Base-by-base conservation (phyloP, 2,888 invertebrate species). In the Cremastinae sp. region DNA sequence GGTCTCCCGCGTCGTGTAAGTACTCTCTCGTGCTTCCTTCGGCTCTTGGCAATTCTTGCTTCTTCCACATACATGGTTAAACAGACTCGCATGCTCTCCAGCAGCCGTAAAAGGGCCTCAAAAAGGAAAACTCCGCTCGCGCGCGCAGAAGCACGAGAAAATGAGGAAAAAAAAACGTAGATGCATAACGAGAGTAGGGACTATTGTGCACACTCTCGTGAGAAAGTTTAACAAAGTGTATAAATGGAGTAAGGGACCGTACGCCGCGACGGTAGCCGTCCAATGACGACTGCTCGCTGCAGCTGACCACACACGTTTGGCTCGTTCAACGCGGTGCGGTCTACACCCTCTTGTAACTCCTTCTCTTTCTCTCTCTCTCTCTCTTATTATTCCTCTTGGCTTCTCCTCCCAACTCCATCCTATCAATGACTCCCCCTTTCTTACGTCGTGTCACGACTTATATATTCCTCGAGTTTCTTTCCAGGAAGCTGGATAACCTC, bases 221-320 rank as follows among this genome's bases (percentile, higher is more conserved):
- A 86, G 87, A 87, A 85, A 83, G n/a, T 81, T 84, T 81, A 83
- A 81, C 82, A 81, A 84, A 84, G 83, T 83, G n/a, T n/a, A n/a
- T n/a, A 83, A 83, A 81, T 83, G 84, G 84, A 84, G 84, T 84
- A 84, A 76, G 76, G 71, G 74, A n/a, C n/a, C n/a, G n/a, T n/a
- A n/a, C n/a, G n/a, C n/a, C n/a, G n/a, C n/a, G 68, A 68, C 79
- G 76, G 78, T 79, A 78, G 80, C 79, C 65, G 66, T 70, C 65
- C 66, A 53, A 73, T 62, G 74, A 51, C 69, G 49, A 47, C 51
- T 43, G 69, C 69, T 70, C 61, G n/a, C 53, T 61, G 76, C 76
- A 72, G 73, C 73, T 75, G 73, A 85, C 85, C 83, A 85, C 84
- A 82, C 83, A n/a, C n/a, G 82, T 84, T 86, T 84, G 84, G 73